Conservation (phyloP, 2,797 vertebrate species). For the Falco rusticolus region DNA sequence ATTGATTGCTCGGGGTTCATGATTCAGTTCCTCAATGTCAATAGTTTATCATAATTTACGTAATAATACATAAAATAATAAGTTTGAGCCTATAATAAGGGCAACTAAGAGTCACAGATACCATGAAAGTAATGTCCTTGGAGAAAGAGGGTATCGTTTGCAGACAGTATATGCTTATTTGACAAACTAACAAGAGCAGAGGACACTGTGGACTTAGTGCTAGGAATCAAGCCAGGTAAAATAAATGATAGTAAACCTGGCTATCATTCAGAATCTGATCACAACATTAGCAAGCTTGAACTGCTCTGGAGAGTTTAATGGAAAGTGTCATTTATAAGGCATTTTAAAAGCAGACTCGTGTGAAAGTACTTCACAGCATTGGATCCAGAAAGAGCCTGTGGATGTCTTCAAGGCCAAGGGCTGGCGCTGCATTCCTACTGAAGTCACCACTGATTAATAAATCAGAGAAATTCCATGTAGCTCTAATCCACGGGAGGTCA, state of each 20-base stretch:
- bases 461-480: neutral
- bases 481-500: neutral
- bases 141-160: neutral
- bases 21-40: neutral
- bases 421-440: neutral
- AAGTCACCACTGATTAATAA: neutral
- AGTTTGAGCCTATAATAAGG: neutral
- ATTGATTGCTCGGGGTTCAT: neutral
- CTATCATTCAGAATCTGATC: neutral
- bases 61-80: neutral
- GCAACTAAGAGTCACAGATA: neutral
- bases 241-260: slow-evolving; percentile 34
- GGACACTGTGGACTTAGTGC: neutral
- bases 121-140: neutral
- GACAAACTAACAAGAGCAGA: slow-evolving; percentile 20
- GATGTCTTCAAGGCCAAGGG: neutral
- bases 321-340: neutral
- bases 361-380: neutral
- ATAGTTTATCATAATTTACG: neutral
- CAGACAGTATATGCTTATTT: neutral
- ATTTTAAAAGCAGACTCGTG: neutral
- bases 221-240: slow-evolving; percentile 45
- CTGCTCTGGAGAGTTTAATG: neutral
- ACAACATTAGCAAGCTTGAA: neutral
- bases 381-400: neutral